Percentiles rank a stretch among this genome's conserved stretches.
phyloP scores from a whole-genome alignment of 2,888 invertebrate genomes.

The Papilio protenor region DNA sequence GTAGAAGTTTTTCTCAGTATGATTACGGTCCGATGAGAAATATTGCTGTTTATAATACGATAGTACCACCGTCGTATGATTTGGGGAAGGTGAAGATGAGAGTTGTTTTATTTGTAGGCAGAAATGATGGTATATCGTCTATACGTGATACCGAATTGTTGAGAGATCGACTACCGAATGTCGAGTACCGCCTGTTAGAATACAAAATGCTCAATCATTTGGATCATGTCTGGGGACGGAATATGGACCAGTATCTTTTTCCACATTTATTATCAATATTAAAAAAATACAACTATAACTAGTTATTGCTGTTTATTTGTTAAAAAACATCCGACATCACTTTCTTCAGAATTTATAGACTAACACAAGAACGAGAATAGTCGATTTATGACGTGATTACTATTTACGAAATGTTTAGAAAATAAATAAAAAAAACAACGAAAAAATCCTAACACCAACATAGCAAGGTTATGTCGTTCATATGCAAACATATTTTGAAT shows the following conservation, averaged over 20 bases:
- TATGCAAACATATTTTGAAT: not conserved
- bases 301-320: not conserved
- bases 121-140: conserved; percentile 79
- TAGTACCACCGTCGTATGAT: conserved; percentile 53
- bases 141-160: conserved; percentile 52
- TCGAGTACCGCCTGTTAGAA: conserved; percentile 52
- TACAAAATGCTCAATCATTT: conserved; percentile 56
- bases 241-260: conserved; percentile 57
- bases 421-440: not conserved
- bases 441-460: not conserved
- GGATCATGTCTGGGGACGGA: conserved; percentile 56
- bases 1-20: conserved; percentile 48
- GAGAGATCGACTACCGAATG: conserved; percentile 54
- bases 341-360: not conserved
- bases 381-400: too few relatives aligned
- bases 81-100: conserved; percentile 55
- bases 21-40: conserved; percentile 52
- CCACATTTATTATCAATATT: conserved; percentile 53
- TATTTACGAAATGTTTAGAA: not conserved
- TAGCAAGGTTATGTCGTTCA: not conserved
- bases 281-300: conserved; percentile 42
- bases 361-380: too few relatives aligned
- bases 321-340: not conserved
- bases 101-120: conserved; percentile 72
- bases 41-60: conserved; percentile 48